Evolutionary conservation across 2,888 invertebrate genomes (phyloP).

Genomic region (Ormyrus labotus): DNA sequence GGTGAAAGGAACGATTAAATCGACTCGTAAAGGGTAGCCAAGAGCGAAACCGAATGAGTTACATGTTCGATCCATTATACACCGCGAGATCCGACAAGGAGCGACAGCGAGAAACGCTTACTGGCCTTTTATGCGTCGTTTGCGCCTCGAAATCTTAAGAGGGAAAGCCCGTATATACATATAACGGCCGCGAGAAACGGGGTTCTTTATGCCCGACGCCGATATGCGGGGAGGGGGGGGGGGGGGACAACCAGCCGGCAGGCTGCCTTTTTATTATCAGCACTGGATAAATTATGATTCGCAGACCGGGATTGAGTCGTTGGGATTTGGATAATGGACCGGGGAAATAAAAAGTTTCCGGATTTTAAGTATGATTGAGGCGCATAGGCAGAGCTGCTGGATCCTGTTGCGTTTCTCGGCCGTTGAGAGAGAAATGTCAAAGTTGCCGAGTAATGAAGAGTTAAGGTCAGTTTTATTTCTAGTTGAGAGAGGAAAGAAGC

Average conservation of each 20-base stretch:
- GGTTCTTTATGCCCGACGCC: neutral
- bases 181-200: neutral
- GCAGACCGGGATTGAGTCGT: conserved; percentile 17
- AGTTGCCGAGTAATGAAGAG: too few relatives aligned
- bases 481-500: too few relatives aligned
- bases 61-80: conserved; percentile 42
- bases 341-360: neutral
- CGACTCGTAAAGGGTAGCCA: conserved; percentile 9
- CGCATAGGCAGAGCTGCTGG: too few relatives aligned
- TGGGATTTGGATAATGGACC: conserved; percentile 27
- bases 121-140: conserved; percentile 2
- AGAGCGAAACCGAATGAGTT: neutral
- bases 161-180: conserved; percentile 5
- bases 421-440: too few relatives aligned
- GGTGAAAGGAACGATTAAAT: conserved; percentile 25
- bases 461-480: too few relatives aligned
- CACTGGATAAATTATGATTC: conserved; percentile 46
- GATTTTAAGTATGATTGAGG: conserved; percentile 36
- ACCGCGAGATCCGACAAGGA: conserved; percentile 3
- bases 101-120: conserved; percentile 33
- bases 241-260: conserved; percentile 8
- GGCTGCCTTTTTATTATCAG: conserved; percentile 28
- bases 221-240: too few relatives aligned
- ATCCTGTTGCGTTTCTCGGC: too few relatives aligned
- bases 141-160: conserved; percentile 29